Evolutionary conservation across 2,797 vertebrate species (phyloP).

Genomic region (Platalea minor): DNA sequence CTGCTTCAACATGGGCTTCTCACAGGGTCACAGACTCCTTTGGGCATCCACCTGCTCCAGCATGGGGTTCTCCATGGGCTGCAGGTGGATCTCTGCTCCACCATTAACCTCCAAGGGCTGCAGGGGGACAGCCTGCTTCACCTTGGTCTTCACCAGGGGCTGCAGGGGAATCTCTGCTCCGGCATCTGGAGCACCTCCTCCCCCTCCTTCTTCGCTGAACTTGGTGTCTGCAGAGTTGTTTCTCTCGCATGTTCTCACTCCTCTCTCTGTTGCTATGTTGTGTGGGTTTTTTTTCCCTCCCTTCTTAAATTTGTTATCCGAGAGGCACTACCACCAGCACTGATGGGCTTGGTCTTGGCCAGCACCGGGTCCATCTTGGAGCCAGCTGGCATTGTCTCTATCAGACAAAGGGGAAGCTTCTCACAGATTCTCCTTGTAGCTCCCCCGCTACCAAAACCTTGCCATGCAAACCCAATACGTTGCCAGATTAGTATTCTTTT

Average conservation of each 20-base stretch:
- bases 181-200: neutral
- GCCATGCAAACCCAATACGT: neutral
- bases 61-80: no score
- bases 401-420: rapidly evolving
- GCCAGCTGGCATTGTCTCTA: neutral
- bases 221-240: neutral
- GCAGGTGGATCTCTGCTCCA: no score
- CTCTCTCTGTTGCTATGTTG: neutral
- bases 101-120: neutral
- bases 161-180: neutral
- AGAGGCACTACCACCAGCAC: rapidly evolving
- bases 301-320: neutral
- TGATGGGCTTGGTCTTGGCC: rapidly evolving
- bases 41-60: no score
- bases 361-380: rapidly evolving
- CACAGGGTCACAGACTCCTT: neutral
- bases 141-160: no score
- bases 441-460: neutral
- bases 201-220: neutral
- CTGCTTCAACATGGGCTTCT: no score
- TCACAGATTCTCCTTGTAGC: neutral
- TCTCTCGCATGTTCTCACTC: neutral
- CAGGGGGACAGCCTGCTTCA: neutral
- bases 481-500: neutral
- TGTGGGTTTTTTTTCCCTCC: neutral